Percentiles rank a stretch among this genome's conserved stretches.
phyloP scores from a whole-genome alignment of 2,113 vertebrate genomes.

The Lasiurus cinereus region DNA sequence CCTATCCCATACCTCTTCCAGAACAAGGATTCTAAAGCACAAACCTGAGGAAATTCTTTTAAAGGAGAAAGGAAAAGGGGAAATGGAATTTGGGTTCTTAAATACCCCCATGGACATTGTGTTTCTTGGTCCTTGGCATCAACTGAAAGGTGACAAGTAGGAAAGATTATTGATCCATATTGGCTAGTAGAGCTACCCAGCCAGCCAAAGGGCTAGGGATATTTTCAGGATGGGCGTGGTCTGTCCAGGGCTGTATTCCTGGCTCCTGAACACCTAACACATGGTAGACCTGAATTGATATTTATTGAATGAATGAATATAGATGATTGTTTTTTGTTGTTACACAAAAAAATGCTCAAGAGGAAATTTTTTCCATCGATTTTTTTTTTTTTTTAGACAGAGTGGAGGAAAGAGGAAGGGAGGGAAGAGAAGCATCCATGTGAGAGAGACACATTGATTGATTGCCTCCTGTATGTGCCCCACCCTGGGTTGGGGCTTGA shows the following conservation, averaged over 20 bases:
- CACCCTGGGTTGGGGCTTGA: no score
- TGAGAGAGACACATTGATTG: no score
- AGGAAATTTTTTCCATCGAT: no score
- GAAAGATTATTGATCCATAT: background rate
- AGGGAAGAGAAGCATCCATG: no score
- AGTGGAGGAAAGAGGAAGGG: no score
- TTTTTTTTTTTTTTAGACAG: no score
- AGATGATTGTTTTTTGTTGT: background rate
- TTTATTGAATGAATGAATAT: background rate
- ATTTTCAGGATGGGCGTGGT: background rate
- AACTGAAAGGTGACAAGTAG: background rate
- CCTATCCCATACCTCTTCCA: background rate
- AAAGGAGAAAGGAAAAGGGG: background rate
- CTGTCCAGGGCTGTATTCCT: background rate
- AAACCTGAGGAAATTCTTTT: constrained; percentile 15
- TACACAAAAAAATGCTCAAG: no score
- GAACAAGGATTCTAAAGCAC: background rate
- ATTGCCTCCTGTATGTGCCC: no score
- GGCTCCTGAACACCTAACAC: background rate
- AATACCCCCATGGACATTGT: background rate
- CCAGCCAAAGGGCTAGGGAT: no score
- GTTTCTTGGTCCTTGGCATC: background rate
- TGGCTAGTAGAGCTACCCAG: background rate
- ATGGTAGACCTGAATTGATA: background rate
- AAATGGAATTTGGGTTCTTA: constrained; percentile 13